These are phyloP conservation scores for Saturnia pavonia DNA, from an alignment of 2,888 invertebrate species.

Conservation along the genomic window DNA sequence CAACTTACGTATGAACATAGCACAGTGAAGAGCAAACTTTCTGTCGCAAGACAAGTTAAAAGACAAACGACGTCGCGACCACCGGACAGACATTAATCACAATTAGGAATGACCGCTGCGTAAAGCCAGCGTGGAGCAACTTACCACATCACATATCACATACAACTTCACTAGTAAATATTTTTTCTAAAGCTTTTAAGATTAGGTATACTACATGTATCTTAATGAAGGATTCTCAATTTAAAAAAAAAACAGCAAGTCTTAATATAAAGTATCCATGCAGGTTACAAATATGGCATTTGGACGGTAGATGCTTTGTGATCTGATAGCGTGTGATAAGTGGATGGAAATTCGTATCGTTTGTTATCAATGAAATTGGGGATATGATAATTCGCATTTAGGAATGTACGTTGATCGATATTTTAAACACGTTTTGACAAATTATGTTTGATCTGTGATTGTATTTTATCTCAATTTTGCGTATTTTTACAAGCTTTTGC, in stretches of 20 bases:
- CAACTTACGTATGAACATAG: slow-evolving; percentile 33
- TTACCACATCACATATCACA: background rate
- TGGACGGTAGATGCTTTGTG: background rate
- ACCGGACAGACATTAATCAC: slow-evolving; percentile 66
- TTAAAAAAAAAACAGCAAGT: background rate
- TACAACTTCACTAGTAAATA: background rate
- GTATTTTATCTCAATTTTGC: background rate
- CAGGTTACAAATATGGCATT: background rate
- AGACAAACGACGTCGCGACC: slow-evolving; percentile 71
- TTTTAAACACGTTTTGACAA: background rate
- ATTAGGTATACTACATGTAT: no score
- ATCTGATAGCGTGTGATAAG: background rate
- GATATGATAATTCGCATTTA: background rate
- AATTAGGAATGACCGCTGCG: slow-evolving; percentile 64
- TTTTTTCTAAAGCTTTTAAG: background rate
- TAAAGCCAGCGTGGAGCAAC: background rate
- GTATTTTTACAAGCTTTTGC: no score
- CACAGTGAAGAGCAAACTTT: slow-evolving; percentile 66
- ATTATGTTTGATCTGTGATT: background rate
- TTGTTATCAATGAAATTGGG: background rate
- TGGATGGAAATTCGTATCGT: background rate
- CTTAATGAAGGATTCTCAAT: background rate
- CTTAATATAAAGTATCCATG: no score
- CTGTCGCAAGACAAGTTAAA: slow-evolving; percentile 55
- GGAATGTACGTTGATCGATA: background rate